These are phyloP conservation scores for Zeus faber DNA, from an alignment of 2,113 vertebrate species.

Conservation along the genomic window DNA sequence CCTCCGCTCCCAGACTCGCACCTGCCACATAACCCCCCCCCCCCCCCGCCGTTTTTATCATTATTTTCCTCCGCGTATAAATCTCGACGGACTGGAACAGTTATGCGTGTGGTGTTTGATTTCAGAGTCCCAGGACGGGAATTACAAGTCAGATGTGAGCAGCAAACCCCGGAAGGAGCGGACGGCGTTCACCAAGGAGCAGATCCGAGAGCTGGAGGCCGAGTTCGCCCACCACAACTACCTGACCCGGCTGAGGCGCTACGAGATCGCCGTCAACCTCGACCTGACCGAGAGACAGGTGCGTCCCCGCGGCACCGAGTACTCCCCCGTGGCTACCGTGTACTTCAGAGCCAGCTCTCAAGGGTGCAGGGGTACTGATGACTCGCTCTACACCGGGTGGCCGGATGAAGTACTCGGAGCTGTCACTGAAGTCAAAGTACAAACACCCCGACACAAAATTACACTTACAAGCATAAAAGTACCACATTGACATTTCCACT, in stretches of 20 bases:
- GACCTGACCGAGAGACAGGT: constrained; percentile 99
- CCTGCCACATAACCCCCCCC: constrained; percentile 53
- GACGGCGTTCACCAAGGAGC: constrained; percentile 98
- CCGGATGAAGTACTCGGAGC: no score
- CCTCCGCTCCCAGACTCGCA: constrained; percentile 37
- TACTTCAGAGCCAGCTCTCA: no score
- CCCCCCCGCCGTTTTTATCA: constrained; percentile 16
- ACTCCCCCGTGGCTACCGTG: no score
- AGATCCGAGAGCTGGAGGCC: constrained; percentile 96
- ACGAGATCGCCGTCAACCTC: constrained; percentile 97
- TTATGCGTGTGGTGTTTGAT: constrained; percentile 57
- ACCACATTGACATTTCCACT: no score
- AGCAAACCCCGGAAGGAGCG: constrained; percentile 98
- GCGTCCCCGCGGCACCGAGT: no score
- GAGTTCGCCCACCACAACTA: constrained; percentile 99
- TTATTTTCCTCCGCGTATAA: constrained; percentile 46
- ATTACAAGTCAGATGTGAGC: constrained; percentile 94
- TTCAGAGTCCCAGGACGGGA: constrained; percentile 95
- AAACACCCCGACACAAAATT: no score
- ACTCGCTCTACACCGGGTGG: no score
- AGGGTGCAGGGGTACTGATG: no score
- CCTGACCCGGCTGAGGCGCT: constrained; percentile 93
- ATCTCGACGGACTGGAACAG: constrained; percentile 40
- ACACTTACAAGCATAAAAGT: no score
- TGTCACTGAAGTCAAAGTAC: no score